Percentiles rank a stretch among this genome's conserved stretches.
These are phyloP conservation scores for Poecilia picta DNA, from an alignment of 2,797 vertebrate species.

Conservation along the genomic window DNA sequence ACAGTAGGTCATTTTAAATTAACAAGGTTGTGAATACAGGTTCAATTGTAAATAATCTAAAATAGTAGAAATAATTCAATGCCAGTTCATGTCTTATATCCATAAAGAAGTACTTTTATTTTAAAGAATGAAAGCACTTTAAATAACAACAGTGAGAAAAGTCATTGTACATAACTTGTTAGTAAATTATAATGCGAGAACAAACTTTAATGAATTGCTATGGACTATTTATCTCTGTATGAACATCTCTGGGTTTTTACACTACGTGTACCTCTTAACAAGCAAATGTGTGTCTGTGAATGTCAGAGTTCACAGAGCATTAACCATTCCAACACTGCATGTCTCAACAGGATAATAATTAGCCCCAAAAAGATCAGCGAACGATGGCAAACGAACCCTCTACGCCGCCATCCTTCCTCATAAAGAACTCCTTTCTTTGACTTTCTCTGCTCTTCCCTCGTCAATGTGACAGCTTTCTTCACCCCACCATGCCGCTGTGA, in stretches of 20 bases:
- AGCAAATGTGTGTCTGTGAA: neutral
- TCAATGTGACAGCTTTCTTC: slow-evolving; percentile 40
- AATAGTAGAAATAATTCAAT: neutral
- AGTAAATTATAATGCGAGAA: neutral
- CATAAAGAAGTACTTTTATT: neutral
- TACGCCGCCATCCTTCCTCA: slow-evolving; percentile 5
- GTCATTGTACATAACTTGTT: neutral
- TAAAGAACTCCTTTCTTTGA: slow-evolving; percentile 11
- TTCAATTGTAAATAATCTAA: neutral
- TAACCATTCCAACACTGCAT: neutral
- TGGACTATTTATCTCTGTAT: neutral
- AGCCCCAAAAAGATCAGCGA: slow-evolving; percentile 12
- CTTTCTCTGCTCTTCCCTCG: slow-evolving; percentile 7
- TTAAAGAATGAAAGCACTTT: neutral
- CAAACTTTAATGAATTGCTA: neutral
- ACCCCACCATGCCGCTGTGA: slow-evolving; percentile 18
- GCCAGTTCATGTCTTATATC: neutral
- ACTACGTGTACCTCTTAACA: neutral
- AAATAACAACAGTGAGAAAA: neutral
- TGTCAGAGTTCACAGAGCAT: neutral
- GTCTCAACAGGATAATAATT: slow-evolving; percentile 15
- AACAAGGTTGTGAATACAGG: neutral
- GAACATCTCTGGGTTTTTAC: neutral
- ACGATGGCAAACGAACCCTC: slow-evolving; percentile 4
- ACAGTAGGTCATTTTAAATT: neutral